These are phyloP conservation scores for Athalia circularis DNA, from an alignment of 2,888 invertebrate species.

Conservation along the genomic window DNA sequence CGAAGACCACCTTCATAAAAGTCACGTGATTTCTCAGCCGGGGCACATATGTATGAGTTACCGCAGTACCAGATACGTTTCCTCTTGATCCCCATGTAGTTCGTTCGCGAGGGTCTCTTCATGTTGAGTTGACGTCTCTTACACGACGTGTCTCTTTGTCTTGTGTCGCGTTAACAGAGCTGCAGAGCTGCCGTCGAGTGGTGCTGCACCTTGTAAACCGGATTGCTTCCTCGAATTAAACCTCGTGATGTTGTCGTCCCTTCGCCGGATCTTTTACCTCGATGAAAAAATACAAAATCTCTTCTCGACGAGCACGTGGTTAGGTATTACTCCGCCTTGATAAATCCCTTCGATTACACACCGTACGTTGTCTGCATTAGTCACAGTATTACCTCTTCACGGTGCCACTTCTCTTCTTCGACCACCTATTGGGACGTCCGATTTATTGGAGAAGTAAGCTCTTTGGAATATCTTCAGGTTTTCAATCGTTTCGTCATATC, in stretches of 20 bases:
- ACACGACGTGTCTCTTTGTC: constrained; percentile 13
- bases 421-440: background rate
- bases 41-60: constrained; percentile 22
- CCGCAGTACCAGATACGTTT: constrained; percentile 35
- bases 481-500: too few species aligned
- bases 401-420: constrained; percentile 13
- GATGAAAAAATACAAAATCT: too few species aligned
- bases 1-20: constrained; percentile 26
- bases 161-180: constrained; percentile 18
- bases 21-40: constrained; percentile 22
- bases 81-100: background rate
- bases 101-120: background rate
- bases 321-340: background rate
- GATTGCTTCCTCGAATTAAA: background rate
- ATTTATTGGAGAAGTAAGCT: too few species aligned
- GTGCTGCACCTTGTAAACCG: background rate
- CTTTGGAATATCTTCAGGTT: too few species aligned
- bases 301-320: too few species aligned
- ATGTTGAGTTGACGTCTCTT: background rate
- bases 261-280: background rate
- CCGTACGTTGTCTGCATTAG: constrained; percentile 24
- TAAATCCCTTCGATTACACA: constrained; percentile 24
- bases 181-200: background rate
- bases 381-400: constrained; percentile 7
- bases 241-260: constrained; percentile 10